Evolutionary conservation across 1,140 invertebrate species (phyloP), one percentile per base, ranked within the genome.

Genomic region (Eurosta solidaginis): DNA sequence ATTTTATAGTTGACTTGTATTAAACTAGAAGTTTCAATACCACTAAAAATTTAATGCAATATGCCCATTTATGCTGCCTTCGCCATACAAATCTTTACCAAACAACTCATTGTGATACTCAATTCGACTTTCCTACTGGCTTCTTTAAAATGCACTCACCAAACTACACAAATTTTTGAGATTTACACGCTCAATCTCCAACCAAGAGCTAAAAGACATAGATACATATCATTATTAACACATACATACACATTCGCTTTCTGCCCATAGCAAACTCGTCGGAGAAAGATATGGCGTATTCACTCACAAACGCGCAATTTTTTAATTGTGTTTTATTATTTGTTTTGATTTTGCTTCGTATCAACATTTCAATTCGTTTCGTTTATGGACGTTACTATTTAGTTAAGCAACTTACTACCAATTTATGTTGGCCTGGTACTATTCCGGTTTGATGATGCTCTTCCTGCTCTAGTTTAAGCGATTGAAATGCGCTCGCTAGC

Each of bases 401-500:
- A 14, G 49, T 33, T 20, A 77, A 74, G 25, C 29, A 29, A 10
- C 74, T 73, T 54, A 25, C 73, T 63, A 49, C 25, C 36, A 36
- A 45, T 3, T 17, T 25, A 81, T 86, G 85, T 27, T 68, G 74
- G 79, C 85, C 84, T 86, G 82, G 68, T 85, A 85, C 83, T 82
- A 86, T 86, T 86, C 85, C 84, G 85, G 85, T 86, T 84, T 86
- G 84, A 86, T 86, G 85, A 86, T 86, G 85, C 85, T 86, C 79
- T 79, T 78, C 82, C 80, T 85, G 84, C 85, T 86, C 83, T 84
- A 85, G 83, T 85, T 86, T 82, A 81, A 82, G 80, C 81, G 79
- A 79, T 79, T 77, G 80, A 79, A 79, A 74, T 78, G 77, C 68
- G 54, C 54, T 42, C 77, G 77, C 77, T 74, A 25, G 54, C 63